These are phyloP conservation scores for Lypha dubia DNA, from an alignment of 2,888 invertebrate species.

Conservation along the genomic window DNA sequence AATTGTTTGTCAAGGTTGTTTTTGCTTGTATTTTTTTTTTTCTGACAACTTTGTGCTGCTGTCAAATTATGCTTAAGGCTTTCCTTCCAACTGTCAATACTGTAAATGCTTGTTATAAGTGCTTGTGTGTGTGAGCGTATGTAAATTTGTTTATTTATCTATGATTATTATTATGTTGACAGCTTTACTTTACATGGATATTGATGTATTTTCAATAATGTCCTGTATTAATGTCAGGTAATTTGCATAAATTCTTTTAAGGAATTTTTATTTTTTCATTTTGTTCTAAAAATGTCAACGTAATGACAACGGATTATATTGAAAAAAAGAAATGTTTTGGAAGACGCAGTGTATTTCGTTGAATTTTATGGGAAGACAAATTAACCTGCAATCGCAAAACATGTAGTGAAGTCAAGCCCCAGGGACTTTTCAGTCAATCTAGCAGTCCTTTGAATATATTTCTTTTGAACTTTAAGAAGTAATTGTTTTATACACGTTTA, in stretches of 20 bases:
- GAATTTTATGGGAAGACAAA: no score
- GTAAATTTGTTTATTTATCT: slow-evolving; percentile 46
- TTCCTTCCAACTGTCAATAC: slow-evolving; percentile 51
- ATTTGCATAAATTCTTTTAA: slow-evolving; percentile 66
- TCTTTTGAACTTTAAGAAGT: neutral
- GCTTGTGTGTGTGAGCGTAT: neutral
- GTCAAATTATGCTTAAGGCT: slow-evolving; percentile 69
- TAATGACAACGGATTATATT: neutral
- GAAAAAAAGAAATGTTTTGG: slow-evolving; percentile 5
- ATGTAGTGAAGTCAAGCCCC: no score
- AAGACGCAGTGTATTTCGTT: no score
- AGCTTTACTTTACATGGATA: slow-evolving; percentile 55
- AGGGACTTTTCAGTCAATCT: no score
- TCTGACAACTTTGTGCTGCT: slow-evolving; percentile 21
- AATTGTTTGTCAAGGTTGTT: slow-evolving; percentile 51
- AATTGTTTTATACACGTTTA: no score
- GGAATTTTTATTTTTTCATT: neutral
- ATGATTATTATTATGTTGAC: slow-evolving; percentile 61
- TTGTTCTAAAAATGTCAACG: neutral
- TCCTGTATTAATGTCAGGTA: slow-evolving; percentile 48
- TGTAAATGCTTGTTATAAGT: slow-evolving; percentile 21
- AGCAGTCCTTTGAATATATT: no score
- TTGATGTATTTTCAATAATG: slow-evolving; percentile 71
- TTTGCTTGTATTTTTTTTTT: slow-evolving; percentile 23
- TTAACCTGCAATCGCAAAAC: neutral